Evolutionary conservation across 2,113 vertebrate genomes (phyloP).

Genomic region (Pseudopodoces humilis): DNA sequence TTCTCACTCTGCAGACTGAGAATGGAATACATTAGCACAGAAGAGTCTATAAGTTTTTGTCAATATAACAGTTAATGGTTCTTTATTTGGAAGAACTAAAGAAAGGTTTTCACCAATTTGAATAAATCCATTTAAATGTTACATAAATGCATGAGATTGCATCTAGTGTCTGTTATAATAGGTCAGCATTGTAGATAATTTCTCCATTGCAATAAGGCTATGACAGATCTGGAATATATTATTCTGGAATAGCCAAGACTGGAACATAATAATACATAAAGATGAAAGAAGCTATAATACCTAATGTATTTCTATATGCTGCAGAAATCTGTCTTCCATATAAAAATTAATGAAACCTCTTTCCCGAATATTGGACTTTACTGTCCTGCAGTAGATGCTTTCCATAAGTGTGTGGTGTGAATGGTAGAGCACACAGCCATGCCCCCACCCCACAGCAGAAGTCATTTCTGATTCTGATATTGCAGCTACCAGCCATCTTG

Average conservation of each 20-base stretch:
- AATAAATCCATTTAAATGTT: conserved; percentile 40
- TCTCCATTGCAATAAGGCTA: neutral
- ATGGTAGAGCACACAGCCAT: neutral
- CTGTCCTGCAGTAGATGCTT: neutral
- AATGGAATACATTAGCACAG: conserved; percentile 17
- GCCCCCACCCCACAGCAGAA: rapidly evolving
- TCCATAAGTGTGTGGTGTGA: neutral
- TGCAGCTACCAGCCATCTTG: neutral
- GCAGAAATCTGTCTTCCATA: neutral
- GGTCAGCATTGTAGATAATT: neutral
- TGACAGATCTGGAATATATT: conserved; percentile 14
- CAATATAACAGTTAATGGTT: conserved; percentile 8
- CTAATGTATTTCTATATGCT: neutral
- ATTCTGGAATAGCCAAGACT: neutral
- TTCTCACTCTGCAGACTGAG: neutral
- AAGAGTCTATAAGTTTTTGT: conserved; percentile 29
- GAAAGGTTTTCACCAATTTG: neutral
- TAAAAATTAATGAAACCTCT: neutral
- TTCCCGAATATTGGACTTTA: neutral
- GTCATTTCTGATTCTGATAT: neutral
- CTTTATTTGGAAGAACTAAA: neutral
- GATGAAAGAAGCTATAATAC: conserved; percentile 11
- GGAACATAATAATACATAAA: neutral
- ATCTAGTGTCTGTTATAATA: conserved; percentile 3
- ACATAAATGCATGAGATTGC: conserved; percentile 17